Evolutionary conservation across 2,113 vertebrate genomes (phyloP).

Genomic region (Pelusios castaneus): DNA sequence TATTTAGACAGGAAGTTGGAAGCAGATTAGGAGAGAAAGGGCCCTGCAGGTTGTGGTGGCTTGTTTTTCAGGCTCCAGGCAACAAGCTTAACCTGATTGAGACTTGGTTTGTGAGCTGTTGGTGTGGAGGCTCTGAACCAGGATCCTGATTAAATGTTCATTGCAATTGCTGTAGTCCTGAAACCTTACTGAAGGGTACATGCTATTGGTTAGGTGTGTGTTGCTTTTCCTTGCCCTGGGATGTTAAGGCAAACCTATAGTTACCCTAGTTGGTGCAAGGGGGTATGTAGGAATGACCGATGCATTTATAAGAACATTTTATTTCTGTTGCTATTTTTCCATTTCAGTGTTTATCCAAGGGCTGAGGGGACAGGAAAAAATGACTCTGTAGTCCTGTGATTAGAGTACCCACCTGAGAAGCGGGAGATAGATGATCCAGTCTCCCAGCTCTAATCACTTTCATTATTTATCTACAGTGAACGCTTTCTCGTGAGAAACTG

Average conservation of each 20-base stretch:
- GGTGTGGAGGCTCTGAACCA: not conserved
- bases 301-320: not conserved
- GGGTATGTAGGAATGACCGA: not conserved
- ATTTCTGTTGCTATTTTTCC: not conserved
- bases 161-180: not conserved
- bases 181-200: not conserved
- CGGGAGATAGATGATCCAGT: not conserved
- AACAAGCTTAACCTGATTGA: not conserved
- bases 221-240: no score
- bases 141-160: not conserved
- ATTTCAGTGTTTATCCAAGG: not conserved
- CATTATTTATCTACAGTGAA: not conserved
- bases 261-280: no score
- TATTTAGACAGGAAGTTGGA: not conserved
- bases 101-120: not conserved
- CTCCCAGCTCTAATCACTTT: not conserved
- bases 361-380: not conserved
- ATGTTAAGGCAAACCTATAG: no score
- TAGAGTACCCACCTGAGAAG: not conserved
- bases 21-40: not conserved
- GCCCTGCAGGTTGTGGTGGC: not conserved
- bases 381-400: not conserved
- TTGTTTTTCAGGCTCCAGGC: not conserved
- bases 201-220: no score
- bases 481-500: not conserved